These are phyloP conservation scores for Teleogryllus oceanicus DNA, from an alignment of 2,888 invertebrate species.

Conservation along the genomic window DNA sequence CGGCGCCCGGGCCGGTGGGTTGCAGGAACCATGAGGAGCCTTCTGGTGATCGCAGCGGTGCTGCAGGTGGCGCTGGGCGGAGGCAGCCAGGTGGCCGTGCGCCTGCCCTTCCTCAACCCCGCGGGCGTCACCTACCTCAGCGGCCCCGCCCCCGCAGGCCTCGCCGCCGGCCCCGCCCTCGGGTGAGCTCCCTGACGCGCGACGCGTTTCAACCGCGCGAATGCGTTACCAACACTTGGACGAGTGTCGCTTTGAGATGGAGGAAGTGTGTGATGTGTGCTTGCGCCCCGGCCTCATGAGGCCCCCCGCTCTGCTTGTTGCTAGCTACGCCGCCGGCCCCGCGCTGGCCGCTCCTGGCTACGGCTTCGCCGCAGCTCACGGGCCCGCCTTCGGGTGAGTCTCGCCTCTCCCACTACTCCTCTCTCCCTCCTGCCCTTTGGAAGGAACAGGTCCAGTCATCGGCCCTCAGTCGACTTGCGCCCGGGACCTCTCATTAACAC, in stretches of 20 bases:
- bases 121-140: slow-evolving; percentile 54
- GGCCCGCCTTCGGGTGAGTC: no score
- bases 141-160: slow-evolving; percentile 42
- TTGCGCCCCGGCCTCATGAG: slow-evolving; percentile 47
- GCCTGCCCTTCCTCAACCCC: slow-evolving; percentile 52
- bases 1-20: background rate
- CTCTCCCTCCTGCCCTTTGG: background rate
- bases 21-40: slow-evolving; percentile 43
- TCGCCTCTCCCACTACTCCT: no score
- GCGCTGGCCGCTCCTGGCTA: slow-evolving; percentile 45
- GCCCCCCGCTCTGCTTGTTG: slow-evolving; percentile 28
- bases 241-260: slow-evolving; percentile 20
- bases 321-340: slow-evolving; percentile 57
- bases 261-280: no score
- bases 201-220: slow-evolving; percentile 28
- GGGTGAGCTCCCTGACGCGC: slow-evolving; percentile 32
- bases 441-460: no score
- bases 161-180: slow-evolving; percentile 43
- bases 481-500: no score
- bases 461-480: no score
- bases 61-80: slow-evolving; percentile 43
- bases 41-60: slow-evolving; percentile 44
- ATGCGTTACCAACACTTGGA: background rate
- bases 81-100: slow-evolving; percentile 45
- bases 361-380: slow-evolving; percentile 29